Evolutionary conservation across 2,888 invertebrate genomes (phyloP), one percentile per base, ranked within the genome.

Genomic region (Piscicola geometra): DNA sequence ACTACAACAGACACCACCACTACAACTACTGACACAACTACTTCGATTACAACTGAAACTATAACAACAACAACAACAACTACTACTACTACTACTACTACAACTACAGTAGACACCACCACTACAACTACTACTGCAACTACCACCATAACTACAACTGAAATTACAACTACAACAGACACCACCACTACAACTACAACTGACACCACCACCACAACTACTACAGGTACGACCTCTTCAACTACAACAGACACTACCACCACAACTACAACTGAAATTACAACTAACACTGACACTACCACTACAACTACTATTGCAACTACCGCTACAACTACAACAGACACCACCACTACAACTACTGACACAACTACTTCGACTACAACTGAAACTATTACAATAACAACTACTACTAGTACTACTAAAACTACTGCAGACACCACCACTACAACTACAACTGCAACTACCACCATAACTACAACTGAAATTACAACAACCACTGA

Each of bases 111-210:
- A 28, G 21, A 28, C 25, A 3, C 68, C 12, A 68, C 68, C 3
- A 21, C 33, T n/a, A n/a, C n/a, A n/a, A n/a, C n/a, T n/a, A n/a
- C n/a, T n/a, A n/a, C n/a, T n/a, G n/a, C n/a, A n/a, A n/a, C n/a
- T n/a, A n/a, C n/a, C n/a, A n/a, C n/a, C n/a, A n/a, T n/a, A 32
- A 28, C 68, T 3, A 68, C 68, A 68, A 68, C 28, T 33, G 32
- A 28, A 21, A 9, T 9, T 30, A 32, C 68, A 28, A 30, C 68
- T 28, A 28, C 68, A 68, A 33, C 33, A 30, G 5, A 12, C 9
- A 30, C 12, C 3, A 28, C 68, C 21, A 33, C 33, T 28, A 9
- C 28, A 32, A 32, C 68, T 28, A 68, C 68, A 68, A 68, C 68
- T 30, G 21, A 21, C 3, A 3, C 68, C 12, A 28, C 68, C n/a